phyloP scores from a whole-genome alignment of 2,888 invertebrate genomes.

The Alviniconcha strummeri region DNA sequence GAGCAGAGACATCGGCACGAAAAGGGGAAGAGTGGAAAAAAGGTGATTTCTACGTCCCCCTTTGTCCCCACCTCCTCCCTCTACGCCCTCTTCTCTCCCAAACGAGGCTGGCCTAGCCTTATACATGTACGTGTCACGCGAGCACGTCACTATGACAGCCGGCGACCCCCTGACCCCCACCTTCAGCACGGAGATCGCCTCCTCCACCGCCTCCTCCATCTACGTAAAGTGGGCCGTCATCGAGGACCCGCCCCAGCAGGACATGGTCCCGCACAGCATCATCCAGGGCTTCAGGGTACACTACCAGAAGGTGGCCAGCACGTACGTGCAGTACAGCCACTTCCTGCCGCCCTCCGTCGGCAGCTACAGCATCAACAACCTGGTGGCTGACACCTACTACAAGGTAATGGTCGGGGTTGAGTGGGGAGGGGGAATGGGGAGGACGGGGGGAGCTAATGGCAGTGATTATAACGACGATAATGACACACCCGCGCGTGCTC shows the following conservation, averaged over 20 bases:
- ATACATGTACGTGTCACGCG: not conserved
- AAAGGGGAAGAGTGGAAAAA: too few species aligned
- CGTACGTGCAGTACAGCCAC: constrained; percentile 61
- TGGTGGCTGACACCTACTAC: constrained; percentile 67
- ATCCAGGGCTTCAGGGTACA: constrained; percentile 41
- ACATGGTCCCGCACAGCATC: not conserved
- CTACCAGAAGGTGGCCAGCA: constrained; percentile 62
- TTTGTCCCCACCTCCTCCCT: too few species aligned
- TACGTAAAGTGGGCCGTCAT: constrained; percentile 54
- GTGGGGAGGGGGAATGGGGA: not conserved
- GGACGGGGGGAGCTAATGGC: not conserved
- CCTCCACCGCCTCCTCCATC: constrained; percentile 60
- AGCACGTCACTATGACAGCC: not conserved
- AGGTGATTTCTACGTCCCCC: too few species aligned
- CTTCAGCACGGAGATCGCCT: constrained; percentile 48
- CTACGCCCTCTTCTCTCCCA: too few species aligned
- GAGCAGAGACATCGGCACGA: too few species aligned
- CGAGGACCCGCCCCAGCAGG: not conserved
- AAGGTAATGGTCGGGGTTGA: constrained; percentile 41
- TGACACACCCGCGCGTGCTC: too few species aligned
- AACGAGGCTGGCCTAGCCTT: too few species aligned
- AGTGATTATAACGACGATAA: too few species aligned
- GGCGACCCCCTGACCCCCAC: constrained; percentile 24
- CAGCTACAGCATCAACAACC: constrained; percentile 57
- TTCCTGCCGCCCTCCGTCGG: constrained; percentile 46